Evolutionary conservation across 2,113 vertebrate genomes (phyloP).

Genomic region (Anseranas semipalmata): DNA sequence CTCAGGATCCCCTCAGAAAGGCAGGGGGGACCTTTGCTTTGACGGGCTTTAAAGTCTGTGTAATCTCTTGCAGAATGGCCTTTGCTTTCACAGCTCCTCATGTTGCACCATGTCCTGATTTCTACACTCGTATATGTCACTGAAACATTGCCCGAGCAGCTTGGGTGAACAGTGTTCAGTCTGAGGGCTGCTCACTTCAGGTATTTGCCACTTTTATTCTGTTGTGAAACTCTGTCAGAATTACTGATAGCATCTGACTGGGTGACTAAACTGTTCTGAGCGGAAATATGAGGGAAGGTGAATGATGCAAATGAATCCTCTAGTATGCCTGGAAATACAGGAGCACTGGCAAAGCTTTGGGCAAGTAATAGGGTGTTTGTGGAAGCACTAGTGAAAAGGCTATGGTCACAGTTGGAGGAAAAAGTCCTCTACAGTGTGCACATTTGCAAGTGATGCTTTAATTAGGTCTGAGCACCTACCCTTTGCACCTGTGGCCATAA

Average conservation of each 20-base stretch:
- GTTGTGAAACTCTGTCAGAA: neutral
- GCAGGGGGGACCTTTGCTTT: constrained; percentile 1
- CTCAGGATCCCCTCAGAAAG: constrained; percentile 1
- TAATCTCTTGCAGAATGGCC: constrained; percentile 26
- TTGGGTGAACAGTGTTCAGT: neutral
- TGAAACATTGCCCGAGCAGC: neutral
- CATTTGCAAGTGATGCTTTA: neutral
- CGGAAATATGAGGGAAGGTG: neutral
- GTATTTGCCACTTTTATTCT: neutral
- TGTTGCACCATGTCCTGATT: constrained; percentile 51
- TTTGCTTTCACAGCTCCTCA: constrained; percentile 61
- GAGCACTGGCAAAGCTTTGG: neutral
- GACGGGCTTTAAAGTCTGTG: constrained; percentile 19
- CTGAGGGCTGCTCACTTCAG: neutral
- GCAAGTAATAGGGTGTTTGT: neutral
- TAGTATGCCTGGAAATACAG: neutral
- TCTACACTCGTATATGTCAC: neutral
- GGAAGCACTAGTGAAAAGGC: neutral
- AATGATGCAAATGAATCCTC: neutral
- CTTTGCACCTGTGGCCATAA: neutral
- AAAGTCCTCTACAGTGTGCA: neutral
- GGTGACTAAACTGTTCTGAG: neutral
- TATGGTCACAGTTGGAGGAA: neutral
- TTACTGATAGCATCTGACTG: neutral
- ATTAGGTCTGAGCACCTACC: neutral